These are phyloP conservation scores for Microvelia longipes DNA, from an alignment of 1,140 invertebrate species.

Conservation along the genomic window DNA sequence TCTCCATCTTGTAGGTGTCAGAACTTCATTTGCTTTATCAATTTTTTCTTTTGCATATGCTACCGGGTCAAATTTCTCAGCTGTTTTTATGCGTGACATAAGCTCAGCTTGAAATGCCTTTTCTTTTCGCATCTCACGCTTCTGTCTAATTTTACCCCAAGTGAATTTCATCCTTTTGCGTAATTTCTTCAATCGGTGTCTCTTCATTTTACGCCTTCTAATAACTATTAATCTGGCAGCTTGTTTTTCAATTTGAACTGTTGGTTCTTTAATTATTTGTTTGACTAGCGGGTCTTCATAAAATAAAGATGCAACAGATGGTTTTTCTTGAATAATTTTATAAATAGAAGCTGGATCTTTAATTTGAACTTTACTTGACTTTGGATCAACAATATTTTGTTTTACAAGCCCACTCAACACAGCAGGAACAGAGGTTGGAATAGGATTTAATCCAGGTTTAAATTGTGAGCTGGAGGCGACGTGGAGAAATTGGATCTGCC, in stretches of 20 bases:
- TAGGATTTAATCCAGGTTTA: too few relatives aligned
- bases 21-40: conserved; percentile 41
- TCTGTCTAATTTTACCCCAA: conserved; percentile 51
- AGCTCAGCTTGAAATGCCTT: conserved; percentile 56
- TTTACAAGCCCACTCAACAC: too few relatives aligned
- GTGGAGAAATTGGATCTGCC: too few relatives aligned
- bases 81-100: conserved; percentile 47
- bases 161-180: conserved; percentile 58
- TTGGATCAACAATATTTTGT: too few relatives aligned
- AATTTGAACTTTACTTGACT: too few relatives aligned
- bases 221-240: conserved; percentile 60
- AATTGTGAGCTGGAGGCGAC: too few relatives aligned
- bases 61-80: conserved; percentile 57
- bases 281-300: too few relatives aligned
- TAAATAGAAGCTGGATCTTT: too few relatives aligned
- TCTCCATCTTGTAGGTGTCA: conserved; percentile 43
- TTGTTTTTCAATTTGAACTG: conserved; percentile 36
- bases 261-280: conserved; percentile 13
- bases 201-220: conserved; percentile 67
- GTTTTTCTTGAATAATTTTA: too few relatives aligned
- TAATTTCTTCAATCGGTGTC: conserved; percentile 64
- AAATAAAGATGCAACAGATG: too few relatives aligned
- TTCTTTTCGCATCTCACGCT: conserved; percentile 52
- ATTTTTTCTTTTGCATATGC: conserved; percentile 49
- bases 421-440: too few relatives aligned